Base-by-base conservation (phyloP, 2,113 vertebrate species). In the Nannospalax galili region DNA sequence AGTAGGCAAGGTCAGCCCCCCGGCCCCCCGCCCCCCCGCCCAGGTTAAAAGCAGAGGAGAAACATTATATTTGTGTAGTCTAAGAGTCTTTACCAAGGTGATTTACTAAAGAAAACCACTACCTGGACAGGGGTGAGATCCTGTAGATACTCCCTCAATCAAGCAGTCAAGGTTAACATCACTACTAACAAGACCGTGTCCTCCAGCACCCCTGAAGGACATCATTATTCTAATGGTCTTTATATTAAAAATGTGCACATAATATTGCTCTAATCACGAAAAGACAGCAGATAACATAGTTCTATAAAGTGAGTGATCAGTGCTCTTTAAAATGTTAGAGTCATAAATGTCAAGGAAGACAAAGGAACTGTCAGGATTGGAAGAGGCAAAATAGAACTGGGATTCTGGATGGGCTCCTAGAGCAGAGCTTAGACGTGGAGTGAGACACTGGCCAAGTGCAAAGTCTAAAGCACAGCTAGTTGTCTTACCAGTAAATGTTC, bases 211-310 rank as follows among this genome's bases (percentile, higher is more conserved):
- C 42, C 22, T 24, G 19, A 86, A 85, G 35, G 74, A 19, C 22
- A 82, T 42, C 16, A 37, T 64, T 4, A 35, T 67, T 81, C 91
- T 65, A 42, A 24, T 40, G 6, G 5, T 17, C 58, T 85, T 78
- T 65, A 90, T 93, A 72, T 45, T 93, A n/a, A 95, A 93, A 62
- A 69, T 62, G 48, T 35, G 42, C 56, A 64, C 60, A 82, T 37
- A 64, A 35, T 30, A 24, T 77, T 60, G 70, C 32, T 93, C 26
- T 22, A 74, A 22, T 52, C 16, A 67, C 78, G 35, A 85, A 90
- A 89, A 95, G 75, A 20, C 1, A 45, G 15, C n/a, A 64, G 64
- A 60, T 69, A 65, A 91, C 75, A 1, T 62, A 14, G 82, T 84
- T 88, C 26, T 74, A 40, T 32, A 70, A 82, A 95, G 56, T 72